Evolutionary conservation across 2,113 vertebrate genomes (phyloP), one percentile per base, ranked within the genome.

Genomic region (Trochalopteron elliotii): DNA sequence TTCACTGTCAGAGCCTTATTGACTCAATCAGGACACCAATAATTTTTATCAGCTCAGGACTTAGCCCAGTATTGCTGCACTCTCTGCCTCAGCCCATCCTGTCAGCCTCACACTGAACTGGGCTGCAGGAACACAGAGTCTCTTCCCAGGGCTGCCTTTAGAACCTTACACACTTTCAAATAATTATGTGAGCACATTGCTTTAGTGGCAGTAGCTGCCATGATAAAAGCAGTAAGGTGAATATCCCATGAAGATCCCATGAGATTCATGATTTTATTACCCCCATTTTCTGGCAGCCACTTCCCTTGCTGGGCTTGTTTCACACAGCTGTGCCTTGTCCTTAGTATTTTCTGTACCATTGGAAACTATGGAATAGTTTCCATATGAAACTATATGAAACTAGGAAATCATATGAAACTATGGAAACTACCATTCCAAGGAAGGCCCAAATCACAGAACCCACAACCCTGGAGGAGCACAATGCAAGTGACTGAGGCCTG

Each of bases 401-500:
- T 18, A 44, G 17, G 45, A 47, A 47, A 47, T 21, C 11, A 23
- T 24, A 49, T 49, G 12, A 49, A 49, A 49, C 47, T 49, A 24
- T 49, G 47, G 42, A 84, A 89, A 44, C 15, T 8, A 3, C 6
- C 12, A 18, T 7, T 49, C 52, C 52, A 40, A 2, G 33, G 45
- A 45, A 63, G 47, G 55, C 20, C 21, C 70, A 31, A 12, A 44
- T 24, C 35, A 72, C 44, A 91, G 55, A 53, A 57, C 20, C 15
- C 55, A 4, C 22, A 25, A 22, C 19, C 9, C 1, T n/a, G 42
- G 18, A 45, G 47, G 25, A 57, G 39, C 57, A 49, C 65, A 59
- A 5, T 2, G 33, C 44, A 61, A 45, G 57, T 6, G 57, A 56
- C 0, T 1, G 33, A 78, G 27, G 18, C 9, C 10, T 12, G 4